Conservation (phyloP, 2,797 vertebrate genomes). For the Melanotaenia pygmaea region DNA sequence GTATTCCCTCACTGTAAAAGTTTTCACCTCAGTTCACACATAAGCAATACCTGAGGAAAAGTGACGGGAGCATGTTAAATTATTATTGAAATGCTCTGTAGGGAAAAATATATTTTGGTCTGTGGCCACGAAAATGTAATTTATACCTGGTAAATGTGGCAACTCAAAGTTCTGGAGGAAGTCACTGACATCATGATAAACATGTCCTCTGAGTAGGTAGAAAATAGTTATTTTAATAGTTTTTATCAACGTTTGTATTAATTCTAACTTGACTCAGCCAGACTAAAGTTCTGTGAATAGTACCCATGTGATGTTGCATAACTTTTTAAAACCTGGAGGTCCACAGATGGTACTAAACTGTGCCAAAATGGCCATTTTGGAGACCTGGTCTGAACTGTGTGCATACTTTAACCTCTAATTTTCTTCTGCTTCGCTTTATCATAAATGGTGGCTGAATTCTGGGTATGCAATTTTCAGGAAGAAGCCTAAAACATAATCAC, state of each 20-base stretch:
- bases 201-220: not conserved
- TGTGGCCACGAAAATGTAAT: conserved; percentile 10
- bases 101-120: conserved; percentile 25
- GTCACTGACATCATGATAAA: not conserved
- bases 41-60: conserved; percentile 14
- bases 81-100: conserved; percentile 26
- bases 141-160: conserved; percentile 1
- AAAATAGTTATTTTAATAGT: not conserved
- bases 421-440: too few species aligned
- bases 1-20: conserved; percentile 4
- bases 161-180: conserved; percentile 1
- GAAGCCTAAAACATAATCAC: too few species aligned
- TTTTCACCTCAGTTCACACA: not conserved
- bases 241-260: not conserved
- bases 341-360: too few species aligned
- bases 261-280: not conserved
- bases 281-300: not conserved
- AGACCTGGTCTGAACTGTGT: too few species aligned
- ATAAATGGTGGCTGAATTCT: too few species aligned
- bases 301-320: too few species aligned
- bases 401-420: too few species aligned
- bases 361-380: too few species aligned
- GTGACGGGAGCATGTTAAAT: conserved; percentile 16
- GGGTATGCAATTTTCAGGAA: too few species aligned
- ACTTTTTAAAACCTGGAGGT: too few species aligned